Base-by-base conservation (phyloP, 1,140 invertebrate genomes). In the Augochlora pura region DNA sequence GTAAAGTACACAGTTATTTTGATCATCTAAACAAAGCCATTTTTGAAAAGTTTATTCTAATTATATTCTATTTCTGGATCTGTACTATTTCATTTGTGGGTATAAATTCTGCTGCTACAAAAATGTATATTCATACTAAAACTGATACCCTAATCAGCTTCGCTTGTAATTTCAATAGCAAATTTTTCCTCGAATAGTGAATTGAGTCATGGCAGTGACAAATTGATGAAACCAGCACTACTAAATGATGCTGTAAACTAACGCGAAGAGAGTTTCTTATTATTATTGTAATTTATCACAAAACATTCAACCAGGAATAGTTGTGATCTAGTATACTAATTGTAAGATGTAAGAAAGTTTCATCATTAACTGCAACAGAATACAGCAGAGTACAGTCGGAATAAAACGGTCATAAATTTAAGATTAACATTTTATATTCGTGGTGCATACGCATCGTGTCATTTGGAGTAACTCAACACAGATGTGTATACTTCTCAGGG, bases 131-230 rank as follows among this genome's bases (percentile, higher is more conserved):
- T n/a, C 62, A 65, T 21, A 23, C 49, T 5, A 46, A 39, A 67
- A 25, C 6, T 66, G 52, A 12, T 66, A 18, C 16, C 16, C 2
- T 66, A 32, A 23, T 65, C 16, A 49, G 1, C 16, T 52, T 68
- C 2, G 21, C 52, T 18, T 16, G 23, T 32, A 6, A 63, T 52
- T 21, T 57, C 39, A 25, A 42, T 77, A 14, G n/a, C 16, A 21
- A 72, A 25, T 38, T 46, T 7, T 18, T 21, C 42, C 9, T 12
- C 46, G 62, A 23, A 23, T 23, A 27, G 46, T 32, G 57, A 64
- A 27, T 38, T 38, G 21, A 16, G 46, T n/a, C n/a, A 25, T 75
- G 83, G 81, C 83, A 84, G 83, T 84, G 82, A 76, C 54, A 12
- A 60, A 83, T 64, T 46, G 21, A 65, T 6, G 65, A 23, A 39